A percentile compares a stretch with the other conserved stretches of the same genome.
Conservation (phyloP, 2,113 vertebrate genomes). For the Pimephales promelas region DNA sequence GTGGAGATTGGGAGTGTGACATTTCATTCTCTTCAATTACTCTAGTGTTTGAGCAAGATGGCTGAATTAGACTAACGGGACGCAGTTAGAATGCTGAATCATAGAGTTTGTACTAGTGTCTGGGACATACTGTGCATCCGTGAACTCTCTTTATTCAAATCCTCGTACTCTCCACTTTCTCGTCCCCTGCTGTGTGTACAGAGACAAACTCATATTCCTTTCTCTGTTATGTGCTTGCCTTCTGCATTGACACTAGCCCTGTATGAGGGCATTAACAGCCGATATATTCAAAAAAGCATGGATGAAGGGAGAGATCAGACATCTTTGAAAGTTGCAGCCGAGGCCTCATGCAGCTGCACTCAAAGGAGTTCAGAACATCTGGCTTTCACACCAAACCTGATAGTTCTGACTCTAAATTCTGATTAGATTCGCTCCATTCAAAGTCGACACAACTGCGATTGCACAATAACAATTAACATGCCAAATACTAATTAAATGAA, state of each 20-base stretch:
- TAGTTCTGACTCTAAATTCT: background rate
- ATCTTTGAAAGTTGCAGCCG: background rate
- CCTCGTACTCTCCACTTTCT: background rate
- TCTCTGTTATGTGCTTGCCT: constrained; percentile 14
- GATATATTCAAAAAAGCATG: background rate
- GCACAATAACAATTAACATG: no score
- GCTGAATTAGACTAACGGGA: background rate
- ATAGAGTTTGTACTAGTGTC: background rate
- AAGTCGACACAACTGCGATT: background rate
- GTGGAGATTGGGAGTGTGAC: background rate
- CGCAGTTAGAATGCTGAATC: background rate
- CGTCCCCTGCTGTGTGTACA: background rate
- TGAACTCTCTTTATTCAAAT: background rate
- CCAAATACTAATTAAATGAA: background rate
- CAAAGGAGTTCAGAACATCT: constrained; percentile 4
- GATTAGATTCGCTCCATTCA: background rate
- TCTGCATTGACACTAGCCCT: background rate
- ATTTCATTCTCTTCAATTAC: background rate
- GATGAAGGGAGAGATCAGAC: background rate
- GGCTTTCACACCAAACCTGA: background rate
- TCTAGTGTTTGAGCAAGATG: background rate
- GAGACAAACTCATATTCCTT: constrained; percentile 4
- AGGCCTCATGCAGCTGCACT: background rate
- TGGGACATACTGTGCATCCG: background rate
- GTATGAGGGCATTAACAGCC: background rate